Conservation (phyloP, 2,113 vertebrate genomes). For the Psittacus erithacus region DNA sequence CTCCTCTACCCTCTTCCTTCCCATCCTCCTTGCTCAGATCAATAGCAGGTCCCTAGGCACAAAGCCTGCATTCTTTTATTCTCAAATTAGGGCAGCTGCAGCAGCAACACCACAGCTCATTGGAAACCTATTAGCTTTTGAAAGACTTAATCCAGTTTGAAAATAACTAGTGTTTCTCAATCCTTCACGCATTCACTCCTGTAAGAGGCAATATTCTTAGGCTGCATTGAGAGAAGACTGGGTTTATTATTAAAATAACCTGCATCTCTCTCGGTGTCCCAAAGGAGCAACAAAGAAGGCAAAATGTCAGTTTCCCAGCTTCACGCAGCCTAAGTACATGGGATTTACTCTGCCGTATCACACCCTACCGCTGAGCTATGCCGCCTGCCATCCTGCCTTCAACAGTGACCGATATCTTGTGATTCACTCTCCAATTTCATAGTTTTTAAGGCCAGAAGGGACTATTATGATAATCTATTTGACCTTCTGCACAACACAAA, state of each 20-base stretch:
- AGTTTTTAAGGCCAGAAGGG: slow-evolving; percentile 31
- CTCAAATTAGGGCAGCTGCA: slow-evolving; percentile 86
- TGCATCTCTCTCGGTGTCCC: not conserved
- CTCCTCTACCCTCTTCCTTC: slow-evolving; percentile 49
- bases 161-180: slow-evolving; percentile 72
- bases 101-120: slow-evolving; percentile 73
- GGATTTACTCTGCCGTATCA: slow-evolving; percentile 16
- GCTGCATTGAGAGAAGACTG: not conserved
- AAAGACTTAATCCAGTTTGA: slow-evolving; percentile 79
- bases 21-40: slow-evolving; percentile 69
- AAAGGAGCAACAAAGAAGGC: slow-evolving; percentile 50
- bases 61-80: slow-evolving; percentile 87
- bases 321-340: slow-evolving; percentile 5
- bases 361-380: not conserved
- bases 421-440: slow-evolving; percentile 41
- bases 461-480: slow-evolving; percentile 48
- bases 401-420: not conserved
- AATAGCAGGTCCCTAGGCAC: slow-evolving; percentile 77
- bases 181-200: slow-evolving; percentile 13
- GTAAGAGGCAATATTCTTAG: slow-evolving; percentile 42
- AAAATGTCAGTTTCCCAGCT: slow-evolving; percentile 60
- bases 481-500: not conserved
- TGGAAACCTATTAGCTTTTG: slow-evolving; percentile 84
- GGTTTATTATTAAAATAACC: slow-evolving; percentile 39
- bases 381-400: not conserved